Evolutionary conservation across 1,140 invertebrate genomes (phyloP), one percentile per base, ranked within the genome.

Genomic region (Drosophila kepulauana): DNA sequence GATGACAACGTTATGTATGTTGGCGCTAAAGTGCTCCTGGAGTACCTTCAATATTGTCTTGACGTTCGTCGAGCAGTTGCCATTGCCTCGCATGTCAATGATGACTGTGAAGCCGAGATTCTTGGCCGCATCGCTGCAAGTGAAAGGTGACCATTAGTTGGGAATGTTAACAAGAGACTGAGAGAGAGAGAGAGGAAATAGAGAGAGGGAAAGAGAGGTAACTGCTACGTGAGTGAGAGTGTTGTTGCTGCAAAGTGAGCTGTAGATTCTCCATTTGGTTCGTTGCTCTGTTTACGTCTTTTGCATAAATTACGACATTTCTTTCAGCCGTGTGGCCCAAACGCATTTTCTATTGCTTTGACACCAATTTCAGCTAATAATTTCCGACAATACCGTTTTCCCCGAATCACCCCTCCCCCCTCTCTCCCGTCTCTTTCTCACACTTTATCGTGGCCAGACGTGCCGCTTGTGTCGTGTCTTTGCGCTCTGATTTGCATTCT

Each of bases 21-120:
- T 96, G 77, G 94, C 94, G 82, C 98, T 96, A 93, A 99, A 99
- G 93, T 98, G 96, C 92, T 99, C 98, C 94, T 99, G 98, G 75
- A 99, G 94, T 81, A 98, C 97, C 95, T 99, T 99, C 51, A 99
- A 94, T 82, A 99, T 98, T 49, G 98, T 98, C 94, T 99, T 99
- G 20, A 99, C 98, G 70, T 96, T 98, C 82, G 97, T 96, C 97
- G 98, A 99, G 67, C 98, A 98, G 62, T 96, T 95, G 46, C 95
- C 95, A 80, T 95, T 94, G 64, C 93, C 97, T 88, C 98, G 95
- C 98, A 99, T 99, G 93, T 99, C 99, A 89, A 99, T 96, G 68
- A 99, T 95, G 49, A 99, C 96, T 38, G 98, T 98, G 93, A 99
- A 99, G 49, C 98, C 97, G 78, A 97, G 94, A 56, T 97, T 96